Conservation (phyloP, 1,140 invertebrate species). For the Cydia splendana region DNA sequence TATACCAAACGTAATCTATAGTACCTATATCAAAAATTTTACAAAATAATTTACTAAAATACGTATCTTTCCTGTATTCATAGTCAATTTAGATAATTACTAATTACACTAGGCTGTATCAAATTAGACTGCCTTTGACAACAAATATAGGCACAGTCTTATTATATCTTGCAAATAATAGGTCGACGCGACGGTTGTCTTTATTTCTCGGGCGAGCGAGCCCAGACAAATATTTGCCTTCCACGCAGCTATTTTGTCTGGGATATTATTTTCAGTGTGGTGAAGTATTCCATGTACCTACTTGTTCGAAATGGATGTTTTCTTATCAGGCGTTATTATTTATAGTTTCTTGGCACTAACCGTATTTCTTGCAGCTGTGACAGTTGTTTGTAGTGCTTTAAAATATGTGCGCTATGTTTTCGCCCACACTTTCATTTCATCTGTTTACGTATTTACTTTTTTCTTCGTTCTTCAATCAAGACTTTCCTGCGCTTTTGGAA, state of each 20-base stretch:
- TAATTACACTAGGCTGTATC: background rate
- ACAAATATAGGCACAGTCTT: background rate
- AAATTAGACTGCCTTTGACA: background rate
- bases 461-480: too few relatives aligned
- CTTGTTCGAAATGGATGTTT: background rate
- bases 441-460: too few relatives aligned
- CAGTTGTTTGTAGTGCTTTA: constrained; percentile 13
- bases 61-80: background rate
- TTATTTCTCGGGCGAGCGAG: constrained; percentile 15
- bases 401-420: background rate
- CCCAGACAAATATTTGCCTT: constrained; percentile 27
- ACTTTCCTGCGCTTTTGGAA: too few relatives aligned
- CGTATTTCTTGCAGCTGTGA: constrained; percentile 11
- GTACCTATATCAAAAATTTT: too few relatives aligned
- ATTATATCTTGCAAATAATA: constrained; percentile 14
- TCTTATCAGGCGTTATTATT: constrained; percentile 17
- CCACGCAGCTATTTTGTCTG: background rate
- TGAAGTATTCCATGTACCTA: background rate
- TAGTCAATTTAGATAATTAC: background rate
- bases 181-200: constrained; percentile 2
- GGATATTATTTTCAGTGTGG: constrained; percentile 14
- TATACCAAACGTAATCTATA: too few relatives aligned
- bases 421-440: too few relatives aligned
- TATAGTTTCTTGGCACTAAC: constrained; percentile 7
- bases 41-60: too few relatives aligned